These are phyloP conservation scores for Pyxicephalus adspersus DNA, from an alignment of 2,113 vertebrate genomes.

Conservation along the genomic window DNA sequence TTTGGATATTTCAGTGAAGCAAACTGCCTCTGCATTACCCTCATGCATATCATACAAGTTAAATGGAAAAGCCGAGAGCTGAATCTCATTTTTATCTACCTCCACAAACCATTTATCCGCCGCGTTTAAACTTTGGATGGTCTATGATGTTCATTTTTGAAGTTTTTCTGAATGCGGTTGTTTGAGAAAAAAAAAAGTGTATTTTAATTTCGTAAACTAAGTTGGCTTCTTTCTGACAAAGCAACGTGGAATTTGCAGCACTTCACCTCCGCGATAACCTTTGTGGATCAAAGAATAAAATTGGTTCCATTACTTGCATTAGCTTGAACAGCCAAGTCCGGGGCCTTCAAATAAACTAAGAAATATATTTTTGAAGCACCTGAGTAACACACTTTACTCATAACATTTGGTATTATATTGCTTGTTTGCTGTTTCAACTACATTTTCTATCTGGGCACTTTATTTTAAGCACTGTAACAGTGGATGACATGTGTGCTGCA, in stretches of 20 bases:
- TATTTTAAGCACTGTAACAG: slow-evolving; percentile 90
- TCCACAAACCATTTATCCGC: too few relatives aligned
- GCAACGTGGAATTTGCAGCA: slow-evolving; percentile 44
- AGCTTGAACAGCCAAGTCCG: slow-evolving; percentile 83
- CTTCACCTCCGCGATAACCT: slow-evolving; percentile 76
- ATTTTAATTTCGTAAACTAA: slow-evolving; percentile 44
- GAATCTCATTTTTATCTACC: too few relatives aligned
- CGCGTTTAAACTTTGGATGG: background rate
- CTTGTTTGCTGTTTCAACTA: slow-evolving; percentile 88
- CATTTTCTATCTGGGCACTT: slow-evolving; percentile 86
- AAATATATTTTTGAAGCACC: slow-evolving; percentile 87
- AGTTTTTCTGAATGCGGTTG: background rate
- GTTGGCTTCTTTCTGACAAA: slow-evolving; percentile 29
- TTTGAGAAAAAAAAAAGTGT: background rate
- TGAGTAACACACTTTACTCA: slow-evolving; percentile 91
- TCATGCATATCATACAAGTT: too few relatives aligned
- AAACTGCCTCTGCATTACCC: too few relatives aligned
- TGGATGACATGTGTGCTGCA: slow-evolving; percentile 85
- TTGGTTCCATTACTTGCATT: slow-evolving; percentile 94
- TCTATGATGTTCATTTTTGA: background rate
- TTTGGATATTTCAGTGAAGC: too few relatives aligned
- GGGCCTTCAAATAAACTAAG: slow-evolving; percentile 88
- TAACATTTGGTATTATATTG: slow-evolving; percentile 88
- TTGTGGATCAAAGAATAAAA: slow-evolving; percentile 92
- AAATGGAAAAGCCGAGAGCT: too few relatives aligned